These are phyloP conservation scores for Puffinus mauretanicus DNA, from an alignment of 2,113 vertebrate genomes.

Conservation along the genomic window DNA sequence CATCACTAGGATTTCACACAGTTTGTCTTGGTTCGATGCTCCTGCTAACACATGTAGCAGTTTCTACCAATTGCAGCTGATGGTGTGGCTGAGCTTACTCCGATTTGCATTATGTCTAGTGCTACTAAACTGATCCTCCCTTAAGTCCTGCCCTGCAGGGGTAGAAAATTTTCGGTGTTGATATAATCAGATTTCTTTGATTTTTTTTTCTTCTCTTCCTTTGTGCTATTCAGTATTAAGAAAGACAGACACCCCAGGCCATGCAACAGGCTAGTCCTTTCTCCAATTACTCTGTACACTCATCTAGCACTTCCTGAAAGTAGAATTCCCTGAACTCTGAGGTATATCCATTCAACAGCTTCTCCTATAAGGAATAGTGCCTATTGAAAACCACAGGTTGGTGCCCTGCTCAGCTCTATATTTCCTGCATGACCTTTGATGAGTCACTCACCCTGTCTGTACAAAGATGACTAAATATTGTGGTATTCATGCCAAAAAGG, in stretches of 20 bases:
- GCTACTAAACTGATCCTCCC: background rate
- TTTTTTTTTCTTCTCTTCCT: background rate
- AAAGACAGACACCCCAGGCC: background rate
- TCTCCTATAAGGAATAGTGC: background rate
- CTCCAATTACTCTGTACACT: background rate
- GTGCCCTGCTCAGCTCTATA: background rate
- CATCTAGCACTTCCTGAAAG: background rate
- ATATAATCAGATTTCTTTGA: background rate
- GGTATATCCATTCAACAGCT: background rate
- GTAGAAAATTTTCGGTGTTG: background rate
- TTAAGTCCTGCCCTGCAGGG: background rate
- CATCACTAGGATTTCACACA: background rate
- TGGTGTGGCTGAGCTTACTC: background rate
- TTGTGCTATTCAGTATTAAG: background rate
- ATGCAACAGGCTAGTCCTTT: background rate
- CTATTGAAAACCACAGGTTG: background rate
- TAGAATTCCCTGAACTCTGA: background rate
- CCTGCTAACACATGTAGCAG: background rate
- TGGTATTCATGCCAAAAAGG: background rate
- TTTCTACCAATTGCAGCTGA: background rate
- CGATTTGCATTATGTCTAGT: background rate
- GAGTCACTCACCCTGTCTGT: background rate
- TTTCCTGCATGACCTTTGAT: background rate
- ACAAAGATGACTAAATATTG: background rate
- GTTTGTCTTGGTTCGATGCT: background rate